Conservation (phyloP, 2,888 invertebrate genomes). For the Drosophila rubida region DNA sequence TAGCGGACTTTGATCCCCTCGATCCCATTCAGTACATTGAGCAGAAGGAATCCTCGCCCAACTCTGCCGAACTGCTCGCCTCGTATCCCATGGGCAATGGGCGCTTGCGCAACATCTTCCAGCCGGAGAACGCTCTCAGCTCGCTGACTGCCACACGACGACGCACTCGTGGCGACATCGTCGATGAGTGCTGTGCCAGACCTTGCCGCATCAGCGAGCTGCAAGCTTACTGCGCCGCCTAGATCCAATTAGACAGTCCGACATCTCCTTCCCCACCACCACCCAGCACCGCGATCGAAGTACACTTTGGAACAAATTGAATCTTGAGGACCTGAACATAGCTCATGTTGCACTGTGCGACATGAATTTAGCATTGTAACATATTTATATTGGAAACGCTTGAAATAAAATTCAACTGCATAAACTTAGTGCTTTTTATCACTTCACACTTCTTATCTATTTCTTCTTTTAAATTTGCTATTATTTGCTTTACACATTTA, state of each 20-base stretch:
- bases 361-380: constrained; percentile 3
- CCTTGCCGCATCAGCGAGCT: constrained; percentile 34
- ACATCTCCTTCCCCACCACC: neutral
- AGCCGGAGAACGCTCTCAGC: constrained; percentile 40
- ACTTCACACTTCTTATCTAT: neutral
- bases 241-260: neutral
- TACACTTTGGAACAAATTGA: constrained; percentile 29
- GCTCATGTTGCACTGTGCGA: constrained; percentile 4
- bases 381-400: constrained; percentile 37
- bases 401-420: constrained; percentile 53
- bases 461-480: no score
- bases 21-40: constrained; percentile 66
- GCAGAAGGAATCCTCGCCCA: constrained; percentile 45
- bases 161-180: constrained; percentile 59
- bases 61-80: constrained; percentile 31
- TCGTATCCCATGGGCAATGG: constrained; percentile 29
- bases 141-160: constrained; percentile 56
- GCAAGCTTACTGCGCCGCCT: constrained; percentile 49
- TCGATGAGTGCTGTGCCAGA: constrained; percentile 57
- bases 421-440: constrained; percentile 4
- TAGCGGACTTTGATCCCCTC: constrained; percentile 44
- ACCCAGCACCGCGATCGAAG: constrained; percentile 34
- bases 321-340: constrained; percentile 10
- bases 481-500: no score
- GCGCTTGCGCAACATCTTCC: constrained; percentile 44